Percentiles rank a stretch among this genome's conserved stretches.
Conservation (phyloP, 2,113 vertebrate genomes). For the Gavia stellata region DNA sequence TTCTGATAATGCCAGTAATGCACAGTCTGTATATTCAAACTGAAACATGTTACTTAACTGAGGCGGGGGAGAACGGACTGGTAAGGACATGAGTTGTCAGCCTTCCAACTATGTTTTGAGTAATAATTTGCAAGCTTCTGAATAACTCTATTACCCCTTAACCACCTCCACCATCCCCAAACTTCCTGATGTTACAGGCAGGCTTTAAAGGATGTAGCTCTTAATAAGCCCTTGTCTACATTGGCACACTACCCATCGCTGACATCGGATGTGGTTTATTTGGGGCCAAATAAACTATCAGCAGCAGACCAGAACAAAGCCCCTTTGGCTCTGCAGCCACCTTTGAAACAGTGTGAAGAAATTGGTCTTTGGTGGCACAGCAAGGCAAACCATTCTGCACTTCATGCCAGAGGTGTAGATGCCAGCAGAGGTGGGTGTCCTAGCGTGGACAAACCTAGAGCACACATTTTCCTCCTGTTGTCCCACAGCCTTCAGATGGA, state of each 20-base stretch:
- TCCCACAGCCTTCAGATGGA: background rate
- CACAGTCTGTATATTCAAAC: background rate
- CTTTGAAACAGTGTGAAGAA: background rate
- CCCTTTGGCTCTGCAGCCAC: background rate
- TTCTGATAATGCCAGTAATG: background rate
- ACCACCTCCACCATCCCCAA: background rate
- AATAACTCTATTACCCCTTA: background rate
- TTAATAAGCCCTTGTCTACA: background rate
- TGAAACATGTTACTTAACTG: background rate
- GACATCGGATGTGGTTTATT: background rate
- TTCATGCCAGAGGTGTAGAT: background rate
- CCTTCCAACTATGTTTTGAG: background rate
- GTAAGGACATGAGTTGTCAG: background rate
- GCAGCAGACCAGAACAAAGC: background rate
- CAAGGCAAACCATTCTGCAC: accelerated
- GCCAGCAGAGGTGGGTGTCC: background rate
- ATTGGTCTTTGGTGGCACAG: background rate
- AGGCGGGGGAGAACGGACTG: background rate
- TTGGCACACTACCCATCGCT: background rate
- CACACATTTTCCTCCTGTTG: background rate
- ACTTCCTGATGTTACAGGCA: background rate
- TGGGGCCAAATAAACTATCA: background rate
- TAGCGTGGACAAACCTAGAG: accelerated
- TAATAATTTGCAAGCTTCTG: background rate
- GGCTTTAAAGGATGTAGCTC: background rate